These are phyloP conservation scores for Aproaerema taeniolella DNA, from an alignment of 2,888 invertebrate species.

Conservation along the genomic window DNA sequence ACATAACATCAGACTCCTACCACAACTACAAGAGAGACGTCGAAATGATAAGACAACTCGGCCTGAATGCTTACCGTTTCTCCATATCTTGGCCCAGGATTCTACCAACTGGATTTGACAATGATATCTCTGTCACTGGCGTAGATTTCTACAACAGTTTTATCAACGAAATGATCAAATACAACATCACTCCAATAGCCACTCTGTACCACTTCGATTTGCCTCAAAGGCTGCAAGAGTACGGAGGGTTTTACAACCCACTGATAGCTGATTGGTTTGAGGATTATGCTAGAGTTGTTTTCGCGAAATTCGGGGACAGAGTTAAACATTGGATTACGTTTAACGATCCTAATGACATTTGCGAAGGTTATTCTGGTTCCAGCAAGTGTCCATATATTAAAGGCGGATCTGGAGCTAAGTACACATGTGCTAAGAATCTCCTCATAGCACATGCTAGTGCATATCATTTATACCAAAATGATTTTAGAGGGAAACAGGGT, in stretches of 20 bases:
- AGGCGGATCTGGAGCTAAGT: conserved; percentile 58
- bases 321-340: conserved; percentile 78
- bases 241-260: conserved; percentile 55
- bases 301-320: conserved; percentile 51
- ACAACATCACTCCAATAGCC: conserved; percentile 51
- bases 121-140: conserved; percentile 52
- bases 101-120: conserved; percentile 48
- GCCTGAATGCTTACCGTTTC: conserved; percentile 73
- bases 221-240: conserved; percentile 47
- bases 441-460: conserved; percentile 76
- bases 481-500: conserved; percentile 34
- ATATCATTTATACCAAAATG: conserved; percentile 48
- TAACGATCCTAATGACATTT: conserved; percentile 75
- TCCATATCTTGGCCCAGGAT: conserved; percentile 78
- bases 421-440: conserved; percentile 72
- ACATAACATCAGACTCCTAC: conserved; percentile 82
- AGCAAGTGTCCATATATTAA: conserved; percentile 47
- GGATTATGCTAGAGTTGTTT: conserved; percentile 56
- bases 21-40: conserved; percentile 76
- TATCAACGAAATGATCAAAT: conserved; percentile 60
- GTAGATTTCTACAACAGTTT: conserved; percentile 75
- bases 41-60: conserved; percentile 57
- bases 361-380: conserved; percentile 61
- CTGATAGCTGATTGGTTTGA: conserved; percentile 53
- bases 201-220: conserved; percentile 55